Evolutionary conservation across 1,140 invertebrate genomes (phyloP).

Genomic region (Latrodectus geometricus): DNA sequence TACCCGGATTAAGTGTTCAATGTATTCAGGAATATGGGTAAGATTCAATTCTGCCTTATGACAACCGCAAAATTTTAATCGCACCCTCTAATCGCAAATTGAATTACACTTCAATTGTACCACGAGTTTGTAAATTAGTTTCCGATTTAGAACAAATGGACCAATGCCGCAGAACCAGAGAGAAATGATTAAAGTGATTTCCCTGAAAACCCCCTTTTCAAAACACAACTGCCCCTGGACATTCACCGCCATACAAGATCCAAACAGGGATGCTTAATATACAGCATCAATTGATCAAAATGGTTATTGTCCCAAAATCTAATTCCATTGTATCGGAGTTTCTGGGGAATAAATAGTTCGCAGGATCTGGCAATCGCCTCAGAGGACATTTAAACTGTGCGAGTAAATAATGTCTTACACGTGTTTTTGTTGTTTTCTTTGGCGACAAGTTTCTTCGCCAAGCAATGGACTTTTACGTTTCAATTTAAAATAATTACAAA

Average conservation of each 20-base stretch:
- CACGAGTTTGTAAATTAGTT: slow-evolving; percentile 8
- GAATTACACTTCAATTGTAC: not conserved
- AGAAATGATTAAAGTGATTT: slow-evolving; percentile 10
- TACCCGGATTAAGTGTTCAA: too few relatives aligned
- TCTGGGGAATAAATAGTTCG: not conserved
- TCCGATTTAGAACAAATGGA: slow-evolving; percentile 15
- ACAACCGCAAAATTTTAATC: not conserved
- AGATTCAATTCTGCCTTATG: too few relatives aligned
- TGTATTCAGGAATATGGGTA: too few relatives aligned
- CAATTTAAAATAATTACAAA: too few relatives aligned
- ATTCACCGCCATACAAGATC: not conserved
- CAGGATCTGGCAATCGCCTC: not conserved
- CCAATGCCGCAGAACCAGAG: not conserved
- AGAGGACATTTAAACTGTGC: not conserved
- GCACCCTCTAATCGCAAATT: not conserved
- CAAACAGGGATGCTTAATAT: not conserved
- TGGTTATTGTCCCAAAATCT: not conserved
- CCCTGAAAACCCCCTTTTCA: not conserved
- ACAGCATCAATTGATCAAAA: not conserved
- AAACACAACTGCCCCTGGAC: not conserved
- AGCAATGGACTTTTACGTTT: too few relatives aligned
- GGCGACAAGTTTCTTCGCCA: too few relatives aligned
- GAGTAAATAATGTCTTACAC: not conserved
- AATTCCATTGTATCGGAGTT: not conserved
- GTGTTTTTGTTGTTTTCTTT: too few relatives aligned